These are phyloP conservation scores for Chinchilla lanigera DNA, from an alignment of 2,113 vertebrate species.

Conservation along the genomic window DNA sequence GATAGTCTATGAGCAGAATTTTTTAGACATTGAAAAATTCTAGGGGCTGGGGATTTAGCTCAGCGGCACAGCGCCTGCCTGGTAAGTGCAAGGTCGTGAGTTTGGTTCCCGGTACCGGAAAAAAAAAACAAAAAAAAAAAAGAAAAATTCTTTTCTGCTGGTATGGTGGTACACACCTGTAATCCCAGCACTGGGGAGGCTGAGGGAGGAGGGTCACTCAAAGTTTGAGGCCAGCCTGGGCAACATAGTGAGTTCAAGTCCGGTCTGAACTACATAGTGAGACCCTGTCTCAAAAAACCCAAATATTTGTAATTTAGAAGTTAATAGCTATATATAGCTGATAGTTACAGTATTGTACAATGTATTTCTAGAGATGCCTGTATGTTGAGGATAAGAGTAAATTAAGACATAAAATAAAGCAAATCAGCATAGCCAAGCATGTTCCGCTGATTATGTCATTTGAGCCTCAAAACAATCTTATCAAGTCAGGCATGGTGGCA, in stretches of 20 bases:
- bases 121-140: too few species aligned
- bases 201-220: not conserved
- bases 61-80: too few species aligned
- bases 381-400: not conserved
- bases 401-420: not conserved
- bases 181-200: not conserved
- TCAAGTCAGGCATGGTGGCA: not conserved
- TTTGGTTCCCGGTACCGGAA: too few species aligned
- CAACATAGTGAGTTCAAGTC: not conserved
- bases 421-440: not conserved
- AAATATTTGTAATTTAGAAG: not conserved
- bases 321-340: not conserved
- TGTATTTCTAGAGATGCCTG: not conserved
- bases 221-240: not conserved
- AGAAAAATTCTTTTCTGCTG: conserved; percentile 86
- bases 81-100: too few species aligned
- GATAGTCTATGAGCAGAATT: conserved; percentile 92
- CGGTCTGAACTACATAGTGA: not conserved
- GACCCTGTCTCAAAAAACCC: not conserved
- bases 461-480: not conserved
- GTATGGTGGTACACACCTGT: not conserved
- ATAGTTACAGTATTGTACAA: not conserved
- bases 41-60: too few species aligned
- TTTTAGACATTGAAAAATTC: conserved; percentile 92
- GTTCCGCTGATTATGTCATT: not conserved